Percentiles rank a stretch among this genome's conserved stretches.
These are phyloP conservation scores for Planiliza haematocheilus DNA, from an alignment of 2,113 vertebrate genomes.

Conservation along the genomic window DNA sequence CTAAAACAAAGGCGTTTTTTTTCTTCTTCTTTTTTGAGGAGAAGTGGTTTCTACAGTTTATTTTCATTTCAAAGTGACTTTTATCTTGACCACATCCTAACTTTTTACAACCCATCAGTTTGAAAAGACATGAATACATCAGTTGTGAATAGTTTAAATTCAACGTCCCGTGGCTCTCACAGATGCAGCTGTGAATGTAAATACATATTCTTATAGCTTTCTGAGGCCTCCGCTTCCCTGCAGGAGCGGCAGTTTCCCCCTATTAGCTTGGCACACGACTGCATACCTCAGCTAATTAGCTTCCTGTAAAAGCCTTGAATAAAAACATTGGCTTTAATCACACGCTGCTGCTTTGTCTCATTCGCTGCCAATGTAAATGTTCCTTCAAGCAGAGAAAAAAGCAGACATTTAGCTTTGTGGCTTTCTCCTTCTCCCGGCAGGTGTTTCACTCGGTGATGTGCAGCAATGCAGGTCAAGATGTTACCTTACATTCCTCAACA, in stretches of 20 bases:
- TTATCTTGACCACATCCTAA: slow-evolving; percentile 52
- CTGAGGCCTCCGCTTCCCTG: slow-evolving; percentile 84
- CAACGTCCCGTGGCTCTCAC: slow-evolving; percentile 39
- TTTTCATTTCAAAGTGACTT: slow-evolving; percentile 8
- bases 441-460: slow-evolving; percentile 76
- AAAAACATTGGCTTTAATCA: slow-evolving; percentile 90
- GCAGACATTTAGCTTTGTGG: slow-evolving; percentile 67
- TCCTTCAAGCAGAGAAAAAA: slow-evolving; percentile 75
- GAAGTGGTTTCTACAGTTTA: too few relatives aligned
- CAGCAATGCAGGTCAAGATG: slow-evolving; percentile 67
- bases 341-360: slow-evolving; percentile 90
- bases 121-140: background rate
- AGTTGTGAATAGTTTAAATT: slow-evolving; percentile 39
- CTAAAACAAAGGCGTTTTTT: too few relatives aligned
- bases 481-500: slow-evolving; percentile 80
- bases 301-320: slow-evolving; percentile 94
- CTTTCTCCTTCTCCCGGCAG: slow-evolving; percentile 80
- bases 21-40: too few relatives aligned
- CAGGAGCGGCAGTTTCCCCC: slow-evolving; percentile 88
- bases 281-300: slow-evolving; percentile 94
- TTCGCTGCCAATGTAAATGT: slow-evolving; percentile 94
- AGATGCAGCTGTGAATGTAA: slow-evolving; percentile 84
- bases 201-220: slow-evolving; percentile 86
- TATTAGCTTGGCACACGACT: slow-evolving; percentile 84
- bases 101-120: slow-evolving; percentile 19